These are phyloP conservation scores for Calliopsis andreniformis DNA, from an alignment of 1,140 invertebrate genomes.

Conservation along the genomic window DNA sequence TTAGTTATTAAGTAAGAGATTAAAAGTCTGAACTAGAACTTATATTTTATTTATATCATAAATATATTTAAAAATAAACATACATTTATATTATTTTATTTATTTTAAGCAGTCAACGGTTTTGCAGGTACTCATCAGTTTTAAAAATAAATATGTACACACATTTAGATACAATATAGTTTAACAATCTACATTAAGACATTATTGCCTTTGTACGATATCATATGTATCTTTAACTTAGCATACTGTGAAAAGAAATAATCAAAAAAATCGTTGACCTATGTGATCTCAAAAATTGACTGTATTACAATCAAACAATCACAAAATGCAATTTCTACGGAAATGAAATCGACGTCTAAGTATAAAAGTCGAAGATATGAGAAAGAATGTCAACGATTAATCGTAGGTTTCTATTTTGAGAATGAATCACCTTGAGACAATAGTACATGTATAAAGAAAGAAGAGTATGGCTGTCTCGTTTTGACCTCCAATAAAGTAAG, in stretches of 20 bases:
- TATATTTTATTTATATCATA: neutral
- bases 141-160: neutral
- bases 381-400: slow-evolving; percentile 32
- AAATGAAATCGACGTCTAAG: neutral
- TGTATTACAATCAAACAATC: neutral
- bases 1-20: slow-evolving; percentile 3
- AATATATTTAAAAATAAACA: slow-evolving; percentile 11
- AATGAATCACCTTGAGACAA: slow-evolving; percentile 68
- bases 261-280: neutral
- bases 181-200: too few relatives aligned
- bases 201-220: too few relatives aligned
- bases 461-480: slow-evolving; percentile 53
- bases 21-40: neutral
- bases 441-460: slow-evolving; percentile 29
- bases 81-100: neutral
- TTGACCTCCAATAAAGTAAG: slow-evolving; percentile 60
- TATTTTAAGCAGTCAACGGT: neutral
- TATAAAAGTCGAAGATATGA: slow-evolving; percentile 7
- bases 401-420: slow-evolving; percentile 61
- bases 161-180: neutral
- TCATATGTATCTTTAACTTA: too few relatives aligned
- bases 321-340: neutral
- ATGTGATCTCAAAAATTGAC: neutral
- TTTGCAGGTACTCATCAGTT: neutral
- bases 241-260: neutral